Base-by-base conservation (phyloP, 2,888 invertebrate species). In the Lobophora halterata region DNA sequence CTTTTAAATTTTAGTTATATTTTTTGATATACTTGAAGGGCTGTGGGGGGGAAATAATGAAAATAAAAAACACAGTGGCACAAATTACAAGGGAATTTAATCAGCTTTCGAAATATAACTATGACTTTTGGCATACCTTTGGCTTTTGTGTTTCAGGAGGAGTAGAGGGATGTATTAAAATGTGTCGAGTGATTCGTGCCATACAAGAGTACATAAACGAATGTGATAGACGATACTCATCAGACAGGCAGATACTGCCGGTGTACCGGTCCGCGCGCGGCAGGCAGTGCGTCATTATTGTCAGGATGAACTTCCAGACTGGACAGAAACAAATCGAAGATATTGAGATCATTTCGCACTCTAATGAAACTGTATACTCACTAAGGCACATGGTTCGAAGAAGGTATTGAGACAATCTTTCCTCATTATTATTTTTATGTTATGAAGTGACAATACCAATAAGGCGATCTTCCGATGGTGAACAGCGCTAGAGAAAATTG, bases 151-250 rank as follows among this genome's bases (percentile, higher is more conserved):
- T 72, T 71, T 37, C 65, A 88, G 88, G 85, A 65, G 70, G 72
- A 34, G 65, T 73, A 4, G 80, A 81, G 55, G 73, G 65, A 57
- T 88, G 87, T 69, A 81, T 82, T 48, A 79, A 95, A 78, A 96
- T 98, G 93, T 96, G 96, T 77, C 92, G 98, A 55, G 95, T 98
- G 35, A 91, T 98, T 79, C 95, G 96, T 81, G 97, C 98, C 65
- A 90, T 98, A 65, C 95, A 96, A 74, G 98, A 98, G 85, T 98
- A 98, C 75, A 92, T 98, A 48, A 94, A 94, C 61, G 97, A 98
- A 85, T 98, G 97, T 88, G 98, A 98, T 89, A 92, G 92, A 59
- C 92, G 93, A 51, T 96, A 93, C 80, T 91, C 93, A 28, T 95
- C 95, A 19, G 98, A 98, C 74, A 89, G 98, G 51, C 93, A 94